A percentile compares a stretch with the other conserved stretches of the same genome.
Conservation (phyloP, 2,797 vertebrate genomes). For the Rhodeus uyekii region DNA sequence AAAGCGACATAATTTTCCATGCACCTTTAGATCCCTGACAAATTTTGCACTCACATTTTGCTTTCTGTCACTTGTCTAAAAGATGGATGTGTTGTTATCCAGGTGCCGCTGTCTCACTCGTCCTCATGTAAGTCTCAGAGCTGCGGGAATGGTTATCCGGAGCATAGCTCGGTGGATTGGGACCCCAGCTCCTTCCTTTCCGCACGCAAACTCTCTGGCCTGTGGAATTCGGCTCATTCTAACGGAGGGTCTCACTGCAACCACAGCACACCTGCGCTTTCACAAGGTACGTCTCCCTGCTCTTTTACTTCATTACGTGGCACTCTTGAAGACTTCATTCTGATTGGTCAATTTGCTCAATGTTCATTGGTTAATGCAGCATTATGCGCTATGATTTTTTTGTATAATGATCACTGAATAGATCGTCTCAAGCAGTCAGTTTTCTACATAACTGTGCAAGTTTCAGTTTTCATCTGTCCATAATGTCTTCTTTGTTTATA, state of each 20-base stretch:
- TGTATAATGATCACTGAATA: neutral
- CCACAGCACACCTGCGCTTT: slow-evolving; percentile 80
- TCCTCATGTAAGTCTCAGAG: slow-evolving; percentile 94
- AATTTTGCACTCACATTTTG: neutral
- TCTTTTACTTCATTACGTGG: neutral
- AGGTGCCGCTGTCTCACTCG: slow-evolving; percentile 95
- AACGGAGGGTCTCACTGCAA: slow-evolving; percentile 86
- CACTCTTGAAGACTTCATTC: neutral
- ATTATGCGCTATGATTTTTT: neutral
- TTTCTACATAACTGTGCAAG: neutral
- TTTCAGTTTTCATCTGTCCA: neutral
- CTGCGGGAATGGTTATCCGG: slow-evolving; percentile 93
- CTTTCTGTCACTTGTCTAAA: neutral
- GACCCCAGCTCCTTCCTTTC: slow-evolving; percentile 99
- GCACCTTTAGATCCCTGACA: neutral
- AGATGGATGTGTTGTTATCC: slow-evolving; percentile 45
- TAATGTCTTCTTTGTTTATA: neutral
- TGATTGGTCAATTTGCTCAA: neutral
- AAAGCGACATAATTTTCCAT: neutral
- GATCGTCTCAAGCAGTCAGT: neutral
- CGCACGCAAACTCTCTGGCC: slow-evolving; percentile 96
- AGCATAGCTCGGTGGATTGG: slow-evolving; percentile 97
- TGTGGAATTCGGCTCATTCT: slow-evolving; percentile 95
- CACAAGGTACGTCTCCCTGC: slow-evolving; percentile 61
- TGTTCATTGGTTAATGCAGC: neutral